Base-by-base conservation (phyloP, 2,888 invertebrate genomes). In the Ischnura elegans region DNA sequence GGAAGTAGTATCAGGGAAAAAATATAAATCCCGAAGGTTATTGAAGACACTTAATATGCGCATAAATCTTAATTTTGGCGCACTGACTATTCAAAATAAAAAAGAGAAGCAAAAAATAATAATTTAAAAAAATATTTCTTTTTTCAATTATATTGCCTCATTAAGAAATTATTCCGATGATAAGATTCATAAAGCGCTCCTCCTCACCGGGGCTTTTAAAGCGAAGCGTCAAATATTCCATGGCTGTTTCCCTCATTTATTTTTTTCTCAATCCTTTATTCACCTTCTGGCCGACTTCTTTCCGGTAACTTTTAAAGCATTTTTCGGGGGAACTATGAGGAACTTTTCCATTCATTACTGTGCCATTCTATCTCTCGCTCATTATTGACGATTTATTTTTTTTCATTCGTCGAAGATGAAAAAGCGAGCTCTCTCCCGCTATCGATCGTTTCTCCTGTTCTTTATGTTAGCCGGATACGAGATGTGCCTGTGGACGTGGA, bases 11-110 rank as follows among this genome's bases (percentile, higher is more conserved):
- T 61, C n/a, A 21, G 8, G n/a, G n/a, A 25, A 61, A 61, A 6
- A 61, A 25, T 8, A 61, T 8, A n/a, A 61, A 61, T 61, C n/a
- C 21, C 25, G 19, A 61, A 61, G 61, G 61, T 5, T 25, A 25
- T 61, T 61, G 61, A 61, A 61, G 61, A 61, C n/a, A 61, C 61
- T 61, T 61, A 25, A 61, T 61, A 61, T 61, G 61, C 61, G 61
- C 61, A 61, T 61, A 61, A 61, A 61, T 61, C 61, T 61, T 61
- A 61, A 61, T 61, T 61, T 61, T 61, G 61, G 25, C 61, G 25
- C 61, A 61, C 61, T 19, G 61, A 61, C n/a, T 61, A 21, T 61
- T 61, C 61, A 61, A 25, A 61, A 61, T 61, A 61, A 19, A 25
- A 61, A 61, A 61, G 61, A n/a, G 61, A 61, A 21, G 61, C 21